Base-by-base conservation (phyloP, 2,113 vertebrate genomes). In the Illadopsis cleaveri region DNA sequence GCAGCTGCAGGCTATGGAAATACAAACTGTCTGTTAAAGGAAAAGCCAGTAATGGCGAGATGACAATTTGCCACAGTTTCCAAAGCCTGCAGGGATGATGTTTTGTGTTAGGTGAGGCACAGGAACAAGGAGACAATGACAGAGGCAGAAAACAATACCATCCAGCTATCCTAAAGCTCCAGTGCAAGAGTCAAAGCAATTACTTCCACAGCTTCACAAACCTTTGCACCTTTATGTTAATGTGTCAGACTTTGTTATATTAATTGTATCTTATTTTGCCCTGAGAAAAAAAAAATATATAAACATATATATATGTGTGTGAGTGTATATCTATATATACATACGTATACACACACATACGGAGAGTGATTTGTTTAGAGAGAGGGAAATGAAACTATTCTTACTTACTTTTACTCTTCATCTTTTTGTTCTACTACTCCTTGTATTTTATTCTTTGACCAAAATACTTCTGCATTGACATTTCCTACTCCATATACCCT, bases 181-280 rank as follows among this genome's bases (percentile, higher is more conserved):
- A 84, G 51, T 70, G 38, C 69, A 89, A 90, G 62, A 97, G 91
- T 94, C 96, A 96, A 96, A 97, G 51, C 88, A 96, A 97, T 97
- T 94, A 93, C 24, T 94, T 96, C 58, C 48, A 68, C 72, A 62
- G 54, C 64, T 95, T 83, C 60, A 78, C 82, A 94, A 94, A 89
- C 66, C 82, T 87, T 90, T 93, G 69, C 82, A 83, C 82, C 51
- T 87, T 89, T 80, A 64, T 60, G 83, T 82, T 95, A 91, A 84
- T 5, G 51, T 69, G 64, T 90, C 93, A 94, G 72, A 71, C 53
- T 75, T 88, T 9, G 30, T 94, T 93, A 94, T 45, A 27, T 84
- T 94, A 94, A 93, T 90, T 94, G 76, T 82, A 94, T 62, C 69
- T 96, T 89, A 64, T 66, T 91, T 89, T 85, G 35, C 76, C 84